phyloP scores from a whole-genome alignment of 2,113 vertebrate species.

The Prochilodus magdalenae region DNA sequence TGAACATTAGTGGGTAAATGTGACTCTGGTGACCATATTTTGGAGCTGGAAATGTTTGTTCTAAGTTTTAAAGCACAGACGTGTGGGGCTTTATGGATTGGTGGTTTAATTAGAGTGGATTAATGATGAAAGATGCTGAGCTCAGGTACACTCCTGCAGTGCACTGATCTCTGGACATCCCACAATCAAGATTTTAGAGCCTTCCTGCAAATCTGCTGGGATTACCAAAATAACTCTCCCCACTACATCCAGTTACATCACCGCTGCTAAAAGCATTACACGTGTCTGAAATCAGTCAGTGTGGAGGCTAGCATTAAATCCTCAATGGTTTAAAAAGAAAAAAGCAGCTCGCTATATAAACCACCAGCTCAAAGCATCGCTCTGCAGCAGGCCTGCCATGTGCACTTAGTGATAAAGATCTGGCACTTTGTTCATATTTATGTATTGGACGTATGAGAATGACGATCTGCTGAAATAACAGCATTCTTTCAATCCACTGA shows the following conservation, averaged over 20 bases:
- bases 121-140: not conserved
- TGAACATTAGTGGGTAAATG: not conserved
- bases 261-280: constrained; percentile 40
- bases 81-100: not conserved
- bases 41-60: not conserved
- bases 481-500: not conserved
- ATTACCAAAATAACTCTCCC: constrained; percentile 17
- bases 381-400: not conserved
- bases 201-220: constrained; percentile 12
- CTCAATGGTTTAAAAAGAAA: not conserved
- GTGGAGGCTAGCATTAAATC: constrained; percentile 1
- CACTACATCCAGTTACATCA: constrained; percentile 25
- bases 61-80: not conserved
- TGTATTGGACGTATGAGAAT: too few species aligned
- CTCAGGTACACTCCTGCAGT: not conserved
- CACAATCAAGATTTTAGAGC: constrained; percentile 2
- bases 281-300: constrained; percentile 19
- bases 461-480: not conserved
- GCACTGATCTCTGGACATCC: not conserved
- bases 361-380: not conserved
- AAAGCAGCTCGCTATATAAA: not conserved
- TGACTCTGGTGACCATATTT: not conserved
- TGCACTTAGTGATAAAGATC: constrained; percentile 1
- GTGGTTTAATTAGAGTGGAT: not conserved
- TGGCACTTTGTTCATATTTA: not conserved